Base-by-base conservation (phyloP, 2,113 vertebrate species). In the western clawed frog (Xenopus tropicalis) region DNA sequence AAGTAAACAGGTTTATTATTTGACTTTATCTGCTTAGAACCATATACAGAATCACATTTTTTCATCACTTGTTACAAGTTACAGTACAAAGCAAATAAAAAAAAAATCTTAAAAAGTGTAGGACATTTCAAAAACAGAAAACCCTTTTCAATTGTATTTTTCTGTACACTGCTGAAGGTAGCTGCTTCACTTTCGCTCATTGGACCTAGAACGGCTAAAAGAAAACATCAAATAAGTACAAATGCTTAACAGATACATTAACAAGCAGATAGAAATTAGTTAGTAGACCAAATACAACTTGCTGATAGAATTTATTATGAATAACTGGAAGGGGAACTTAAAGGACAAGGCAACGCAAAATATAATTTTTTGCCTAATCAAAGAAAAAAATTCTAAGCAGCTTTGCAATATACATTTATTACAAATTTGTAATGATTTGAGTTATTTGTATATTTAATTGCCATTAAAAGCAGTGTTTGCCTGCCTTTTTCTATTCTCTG, bases 191-290 rank as follows among this genome's bases (percentile, higher is more conserved):
- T 96, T 96, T 83, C 95, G 91, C 75, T 97, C 96, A 52, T 91
- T 93, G 81, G 96, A 97, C 82, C 92, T 92, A 83, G 97, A 98
- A 61, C 94, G 95, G 88, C 97, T 99, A 80, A 59, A 82, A 82
- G 37, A 69, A 8, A 20, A 62, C 78, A 37, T 11, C 58, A 1
- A 19, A 0, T 10, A 24, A 59, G 2, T 24, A 57, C 6, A 48
- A 48, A 48, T 48, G 3, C 14, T 48, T 14, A 48, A 48, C 12
- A 25, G 20, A 23, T 51, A 66, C 46, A 25, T 22, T 51, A 3
- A 37, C 6, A 37, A 8, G 29, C 29, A 37, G 29, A 3, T 3
- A 37, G 6, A 8, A 8, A 37, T 9, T 37, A 9, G 5, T 37
- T 4, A 37, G 29, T 1, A 37, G 10, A 3, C 10, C 6, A 37